A percentile compares a stretch with the other conserved stretches of the same genome.
These are phyloP conservation scores for Hypsopygia costalis DNA, from an alignment of 2,888 invertebrate species.

Conservation along the genomic window DNA sequence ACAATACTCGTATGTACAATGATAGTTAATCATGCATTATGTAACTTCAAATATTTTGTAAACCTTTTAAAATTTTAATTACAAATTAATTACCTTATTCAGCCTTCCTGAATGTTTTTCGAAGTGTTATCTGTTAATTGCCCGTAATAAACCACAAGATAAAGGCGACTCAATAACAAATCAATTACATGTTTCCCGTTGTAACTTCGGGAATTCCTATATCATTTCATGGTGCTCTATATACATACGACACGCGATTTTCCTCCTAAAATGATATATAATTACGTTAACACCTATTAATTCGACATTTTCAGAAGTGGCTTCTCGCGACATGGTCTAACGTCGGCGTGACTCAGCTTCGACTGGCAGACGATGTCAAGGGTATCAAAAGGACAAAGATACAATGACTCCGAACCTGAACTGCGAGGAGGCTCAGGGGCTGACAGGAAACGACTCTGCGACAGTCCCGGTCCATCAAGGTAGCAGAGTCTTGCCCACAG, in stretches of 20 bases:
- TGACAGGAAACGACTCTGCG: conserved; percentile 33
- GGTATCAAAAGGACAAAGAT: conserved; percentile 13
- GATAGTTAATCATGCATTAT: too few species aligned
- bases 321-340: conserved; percentile 17
- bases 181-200: conserved; percentile 3
- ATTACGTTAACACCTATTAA: conserved; percentile 1
- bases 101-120: too few species aligned
- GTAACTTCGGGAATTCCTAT: conserved; percentile 8
- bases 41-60: too few species aligned
- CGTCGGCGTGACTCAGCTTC: conserved; percentile 9
- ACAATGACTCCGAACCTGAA: conserved; percentile 54
- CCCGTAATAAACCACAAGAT: not conserved
- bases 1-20: too few species aligned
- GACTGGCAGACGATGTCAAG: conserved; percentile 24
- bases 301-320: conserved; percentile 24
- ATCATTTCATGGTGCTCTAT: conserved; percentile 1
- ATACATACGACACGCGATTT: conserved; percentile 1
- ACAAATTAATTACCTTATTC: too few species aligned
- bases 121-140: not conserved
- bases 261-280: conserved; percentile 18
- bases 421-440: conserved; percentile 44
- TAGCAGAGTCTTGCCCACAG: conserved; percentile 42
- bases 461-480: conserved; percentile 33
- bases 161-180: not conserved
- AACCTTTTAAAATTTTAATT: too few species aligned